Percentiles rank a stretch among this genome's conserved stretches.
These are phyloP conservation scores for Isaurus tuberculatus DNA, from an alignment of 92 coral and sea anemone species.

Conservation along the genomic window DNA sequence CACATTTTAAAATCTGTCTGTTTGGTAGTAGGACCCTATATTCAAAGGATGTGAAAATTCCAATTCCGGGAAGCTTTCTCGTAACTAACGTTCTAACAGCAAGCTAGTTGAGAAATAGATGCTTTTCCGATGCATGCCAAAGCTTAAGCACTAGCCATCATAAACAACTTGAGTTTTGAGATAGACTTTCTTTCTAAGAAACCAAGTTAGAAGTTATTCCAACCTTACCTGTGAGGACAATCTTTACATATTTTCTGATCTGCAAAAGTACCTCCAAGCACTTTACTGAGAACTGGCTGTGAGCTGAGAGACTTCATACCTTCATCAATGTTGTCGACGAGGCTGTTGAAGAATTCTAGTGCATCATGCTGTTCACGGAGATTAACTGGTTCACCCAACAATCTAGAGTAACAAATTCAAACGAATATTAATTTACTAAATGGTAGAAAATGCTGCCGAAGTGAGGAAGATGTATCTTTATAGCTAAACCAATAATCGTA, in stretches of 20 bases:
- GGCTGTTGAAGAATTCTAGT: constrained; percentile 95
- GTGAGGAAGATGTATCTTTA: too few relatives aligned
- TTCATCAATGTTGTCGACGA: constrained; percentile 96
- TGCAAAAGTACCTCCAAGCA: constrained; percentile 96
- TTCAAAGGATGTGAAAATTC: too few relatives aligned
- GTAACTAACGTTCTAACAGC: too few relatives aligned
- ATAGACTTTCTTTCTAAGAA: neutral
- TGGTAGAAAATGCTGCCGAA: too few relatives aligned
- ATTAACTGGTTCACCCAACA: constrained; percentile 96
- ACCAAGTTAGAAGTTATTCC: neutral
- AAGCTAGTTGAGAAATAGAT: too few relatives aligned
- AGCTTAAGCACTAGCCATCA: too few relatives aligned
- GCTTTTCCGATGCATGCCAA: too few relatives aligned
- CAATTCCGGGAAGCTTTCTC: too few relatives aligned
- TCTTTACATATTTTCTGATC: constrained; percentile 99
- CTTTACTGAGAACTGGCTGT: constrained; percentile 84
- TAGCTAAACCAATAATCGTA: too few relatives aligned
- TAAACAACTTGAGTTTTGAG: too few relatives aligned
- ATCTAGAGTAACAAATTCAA: constrained; percentile 47
- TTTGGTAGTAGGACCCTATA: too few relatives aligned
- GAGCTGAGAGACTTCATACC: constrained; percentile 80
- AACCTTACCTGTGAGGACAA: constrained; percentile 91
- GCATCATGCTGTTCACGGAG: constrained; percentile 99
- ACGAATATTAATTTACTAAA: neutral
- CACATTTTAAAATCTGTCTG: too few relatives aligned